Conservation (phyloP, 1,140 invertebrate genomes). For the Mamestra configurata region DNA sequence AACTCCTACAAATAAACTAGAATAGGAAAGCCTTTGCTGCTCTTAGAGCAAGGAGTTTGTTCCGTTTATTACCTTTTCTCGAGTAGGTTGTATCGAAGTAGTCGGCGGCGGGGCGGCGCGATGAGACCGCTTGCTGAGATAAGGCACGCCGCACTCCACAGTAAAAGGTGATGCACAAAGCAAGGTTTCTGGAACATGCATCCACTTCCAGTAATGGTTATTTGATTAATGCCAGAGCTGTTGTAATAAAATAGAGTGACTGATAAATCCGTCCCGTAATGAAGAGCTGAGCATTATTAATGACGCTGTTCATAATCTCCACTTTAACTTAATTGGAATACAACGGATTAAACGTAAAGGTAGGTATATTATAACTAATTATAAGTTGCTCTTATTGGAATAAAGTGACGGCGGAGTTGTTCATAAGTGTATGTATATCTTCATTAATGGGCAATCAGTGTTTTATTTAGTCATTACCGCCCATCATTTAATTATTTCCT, state of each 20-base stretch:
- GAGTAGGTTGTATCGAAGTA: neutral
- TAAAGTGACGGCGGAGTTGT: neutral
- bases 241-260: conserved; percentile 10
- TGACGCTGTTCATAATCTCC: neutral
- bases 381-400: too few species aligned
- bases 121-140: conserved; percentile 34
- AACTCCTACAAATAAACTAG: neutral
- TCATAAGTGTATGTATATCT: neutral
- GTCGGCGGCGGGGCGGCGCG: neutral
- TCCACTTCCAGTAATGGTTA: conserved; percentile 36
- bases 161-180: conserved; percentile 13
- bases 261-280: conserved; percentile 4
- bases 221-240: conserved; percentile 17
- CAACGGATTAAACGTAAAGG: neutral
- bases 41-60: neutral
- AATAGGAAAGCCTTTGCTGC: neutral
- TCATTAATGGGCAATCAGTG: neutral
- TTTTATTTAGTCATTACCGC: conserved; percentile 9
- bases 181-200: neutral
- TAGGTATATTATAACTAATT: too few species aligned
- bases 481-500: neutral
- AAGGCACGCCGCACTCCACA: conserved; percentile 36
- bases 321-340: conserved; percentile 7
- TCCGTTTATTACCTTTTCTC: conserved; percentile 26
- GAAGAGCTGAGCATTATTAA: neutral